Evolutionary conservation across 2,888 invertebrate species (phyloP).

Genomic region (Scaptomyza caliginosa): DNA sequence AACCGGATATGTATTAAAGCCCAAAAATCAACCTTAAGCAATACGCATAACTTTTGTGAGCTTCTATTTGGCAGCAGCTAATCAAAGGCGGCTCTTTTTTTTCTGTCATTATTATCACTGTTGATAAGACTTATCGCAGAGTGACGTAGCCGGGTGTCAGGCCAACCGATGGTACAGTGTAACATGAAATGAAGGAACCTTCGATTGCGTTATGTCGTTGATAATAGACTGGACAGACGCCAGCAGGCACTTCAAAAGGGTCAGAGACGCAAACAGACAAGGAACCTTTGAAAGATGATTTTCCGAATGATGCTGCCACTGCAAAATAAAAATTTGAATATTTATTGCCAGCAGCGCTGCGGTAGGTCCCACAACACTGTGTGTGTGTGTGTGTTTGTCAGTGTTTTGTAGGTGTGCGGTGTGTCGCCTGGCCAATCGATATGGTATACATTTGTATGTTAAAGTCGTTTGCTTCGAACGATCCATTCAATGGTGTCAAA

Average conservation of each 20-base stretch:
- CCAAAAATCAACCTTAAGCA: neutral
- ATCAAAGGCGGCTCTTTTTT: neutral
- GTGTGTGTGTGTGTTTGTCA: slow-evolving; percentile 3
- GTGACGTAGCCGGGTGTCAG: slow-evolving; percentile 24
- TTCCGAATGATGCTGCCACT: slow-evolving; percentile 64
- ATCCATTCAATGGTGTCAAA: slow-evolving; percentile 62
- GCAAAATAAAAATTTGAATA: slow-evolving; percentile 64
- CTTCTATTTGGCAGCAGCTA: slow-evolving; percentile 10
- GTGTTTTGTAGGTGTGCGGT: slow-evolving; percentile 57
- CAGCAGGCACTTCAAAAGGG: slow-evolving; percentile 59
- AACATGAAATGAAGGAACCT: neutral
- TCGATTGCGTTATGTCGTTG: slow-evolving; percentile 24
- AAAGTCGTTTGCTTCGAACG: slow-evolving; percentile 19
- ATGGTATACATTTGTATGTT: neutral
- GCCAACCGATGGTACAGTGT: slow-evolving; percentile 15
- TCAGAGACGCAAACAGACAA: slow-evolving; percentile 18
- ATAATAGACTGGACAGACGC: slow-evolving; percentile 49
- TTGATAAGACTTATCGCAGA: slow-evolving; percentile 39
- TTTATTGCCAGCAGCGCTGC: slow-evolving; percentile 63
- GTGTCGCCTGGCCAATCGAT: slow-evolving; percentile 62
- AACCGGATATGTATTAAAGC: too few species aligned
- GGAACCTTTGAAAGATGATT: slow-evolving; percentile 57
- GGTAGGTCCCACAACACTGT: slow-evolving; percentile 52
- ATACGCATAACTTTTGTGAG: neutral
- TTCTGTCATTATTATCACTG: neutral